These are phyloP conservation scores for rabbit (Oryctolagus cuniculus) DNA, from an alignment of 2,113 vertebrate species.

Conservation along the genomic window DNA sequence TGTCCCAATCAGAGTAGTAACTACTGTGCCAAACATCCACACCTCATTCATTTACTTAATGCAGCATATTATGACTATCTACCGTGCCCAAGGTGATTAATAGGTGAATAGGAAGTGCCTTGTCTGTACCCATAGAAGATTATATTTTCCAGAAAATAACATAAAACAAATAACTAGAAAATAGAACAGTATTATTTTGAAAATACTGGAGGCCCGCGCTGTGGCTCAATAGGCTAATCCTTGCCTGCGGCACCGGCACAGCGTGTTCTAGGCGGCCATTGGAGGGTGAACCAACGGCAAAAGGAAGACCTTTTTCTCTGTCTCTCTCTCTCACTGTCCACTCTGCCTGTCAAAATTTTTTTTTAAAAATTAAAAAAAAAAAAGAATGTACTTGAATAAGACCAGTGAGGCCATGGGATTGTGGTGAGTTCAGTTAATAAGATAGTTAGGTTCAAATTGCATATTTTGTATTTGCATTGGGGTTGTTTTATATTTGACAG, in stretches of 20 bases:
- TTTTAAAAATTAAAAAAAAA: too few relatives aligned
- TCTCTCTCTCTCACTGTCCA: too few relatives aligned
- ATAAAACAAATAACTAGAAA: background rate
- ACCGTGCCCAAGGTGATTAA: background rate
- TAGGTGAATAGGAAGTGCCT: background rate
- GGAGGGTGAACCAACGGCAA: too few relatives aligned
- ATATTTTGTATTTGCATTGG: background rate
- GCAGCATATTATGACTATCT: background rate
- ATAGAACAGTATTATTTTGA: background rate
- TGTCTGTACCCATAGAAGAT: background rate
- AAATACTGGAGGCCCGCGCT: too few relatives aligned
- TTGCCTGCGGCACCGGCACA: too few relatives aligned
- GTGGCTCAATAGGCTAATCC: too few relatives aligned
- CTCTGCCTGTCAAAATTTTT: too few relatives aligned
- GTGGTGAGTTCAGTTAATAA: background rate
- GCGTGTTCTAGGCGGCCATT: too few relatives aligned
- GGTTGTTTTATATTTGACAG: slow-evolving; percentile 15
- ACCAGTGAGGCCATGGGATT: too few relatives aligned
- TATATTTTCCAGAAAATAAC: background rate
- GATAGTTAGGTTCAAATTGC: background rate
- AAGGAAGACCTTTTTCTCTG: too few relatives aligned
- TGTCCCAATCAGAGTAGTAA: too few relatives aligned
- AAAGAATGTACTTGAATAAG: background rate
- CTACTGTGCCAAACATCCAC: too few relatives aligned
- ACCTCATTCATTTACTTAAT: background rate